A percentile compares a stretch with the other conserved stretches of the same genome.
Conservation (phyloP, 2,113 vertebrate genomes). For the Dromas ardeola region DNA sequence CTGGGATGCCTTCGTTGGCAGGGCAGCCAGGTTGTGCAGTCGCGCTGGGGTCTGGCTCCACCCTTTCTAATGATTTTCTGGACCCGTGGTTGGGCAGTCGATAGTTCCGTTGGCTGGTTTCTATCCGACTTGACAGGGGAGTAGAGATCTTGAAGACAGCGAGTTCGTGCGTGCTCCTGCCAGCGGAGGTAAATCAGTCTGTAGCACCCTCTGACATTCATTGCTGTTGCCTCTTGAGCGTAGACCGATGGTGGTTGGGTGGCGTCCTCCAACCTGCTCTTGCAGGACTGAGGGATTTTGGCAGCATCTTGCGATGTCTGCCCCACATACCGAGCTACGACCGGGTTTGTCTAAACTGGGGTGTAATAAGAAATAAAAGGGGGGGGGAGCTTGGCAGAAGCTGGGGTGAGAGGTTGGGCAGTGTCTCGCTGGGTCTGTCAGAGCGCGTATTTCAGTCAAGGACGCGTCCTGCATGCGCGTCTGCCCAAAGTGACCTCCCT, state of each 20-base stretch:
- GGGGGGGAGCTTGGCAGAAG: neutral
- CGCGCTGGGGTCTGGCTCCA: rapidly evolving
- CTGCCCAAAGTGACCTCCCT: conserved; percentile 47
- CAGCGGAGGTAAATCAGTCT: neutral
- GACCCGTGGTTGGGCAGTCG: neutral
- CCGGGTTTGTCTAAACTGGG: rapidly evolving
- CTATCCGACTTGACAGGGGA: neutral
- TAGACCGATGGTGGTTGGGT: neutral
- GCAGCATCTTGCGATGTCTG: rapidly evolving
- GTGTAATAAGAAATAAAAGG: neutral
- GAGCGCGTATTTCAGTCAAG: neutral
- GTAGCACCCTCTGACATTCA: neutral
- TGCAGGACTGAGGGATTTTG: neutral
- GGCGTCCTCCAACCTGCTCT: neutral
- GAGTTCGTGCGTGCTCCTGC: rapidly evolving
- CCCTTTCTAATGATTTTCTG: neutral
- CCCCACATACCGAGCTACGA: rapidly evolving
- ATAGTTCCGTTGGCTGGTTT: neutral
- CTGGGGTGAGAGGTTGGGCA: neutral
- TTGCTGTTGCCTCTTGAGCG: neutral
- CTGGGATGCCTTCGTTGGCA: neutral
- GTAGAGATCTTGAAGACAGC: neutral
- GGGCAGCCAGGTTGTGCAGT: neutral
- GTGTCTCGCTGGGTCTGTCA: neutral
- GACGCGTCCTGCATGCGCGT: neutral